A percentile compares a stretch with the other conserved stretches of the same genome.
Conservation (phyloP, 2,797 vertebrate species). For the Eulemur albifrons region DNA sequence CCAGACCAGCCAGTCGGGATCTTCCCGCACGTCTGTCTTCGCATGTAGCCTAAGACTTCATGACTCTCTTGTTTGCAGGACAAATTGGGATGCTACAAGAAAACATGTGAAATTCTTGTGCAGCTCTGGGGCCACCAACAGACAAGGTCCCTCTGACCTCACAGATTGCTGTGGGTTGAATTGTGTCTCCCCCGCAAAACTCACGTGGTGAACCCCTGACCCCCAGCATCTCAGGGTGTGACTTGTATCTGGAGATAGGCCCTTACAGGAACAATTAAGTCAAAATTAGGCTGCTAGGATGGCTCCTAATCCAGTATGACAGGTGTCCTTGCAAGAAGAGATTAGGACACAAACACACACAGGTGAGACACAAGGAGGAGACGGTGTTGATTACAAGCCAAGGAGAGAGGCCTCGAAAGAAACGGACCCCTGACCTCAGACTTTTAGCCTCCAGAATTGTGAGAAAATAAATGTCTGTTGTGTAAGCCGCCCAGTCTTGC, state of each 20-base stretch:
- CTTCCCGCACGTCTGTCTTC: too few relatives aligned
- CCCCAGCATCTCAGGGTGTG: not conserved
- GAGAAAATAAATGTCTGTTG: rapidly evolving
- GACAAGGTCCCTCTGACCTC: not conserved
- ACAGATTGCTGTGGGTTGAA: not conserved
- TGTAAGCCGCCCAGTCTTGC: not conserved
- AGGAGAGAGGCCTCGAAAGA: not conserved
- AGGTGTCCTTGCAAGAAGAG: not conserved
- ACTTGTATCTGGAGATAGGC: too few relatives aligned
- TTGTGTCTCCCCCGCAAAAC: not conserved
- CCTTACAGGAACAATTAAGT: not conserved
- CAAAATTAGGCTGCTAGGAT: not conserved
- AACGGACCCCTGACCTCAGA: rapidly evolving
- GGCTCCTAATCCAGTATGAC: not conserved
- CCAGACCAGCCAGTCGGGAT: too few relatives aligned
- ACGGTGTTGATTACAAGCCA: too few relatives aligned
- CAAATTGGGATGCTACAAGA: too few relatives aligned
- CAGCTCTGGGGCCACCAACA: not conserved
- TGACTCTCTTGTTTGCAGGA: not conserved
- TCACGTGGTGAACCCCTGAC: not conserved
- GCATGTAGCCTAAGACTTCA: too few relatives aligned
- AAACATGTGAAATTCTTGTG: not conserved
- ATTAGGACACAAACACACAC: not conserved
- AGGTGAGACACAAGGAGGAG: rapidly evolving
- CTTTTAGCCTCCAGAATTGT: not conserved